A percentile compares a stretch with the other conserved stretches of the same genome.
Evolutionary conservation across 2,113 vertebrate genomes (phyloP).

Genomic region (Bombycilla garrulus): DNA sequence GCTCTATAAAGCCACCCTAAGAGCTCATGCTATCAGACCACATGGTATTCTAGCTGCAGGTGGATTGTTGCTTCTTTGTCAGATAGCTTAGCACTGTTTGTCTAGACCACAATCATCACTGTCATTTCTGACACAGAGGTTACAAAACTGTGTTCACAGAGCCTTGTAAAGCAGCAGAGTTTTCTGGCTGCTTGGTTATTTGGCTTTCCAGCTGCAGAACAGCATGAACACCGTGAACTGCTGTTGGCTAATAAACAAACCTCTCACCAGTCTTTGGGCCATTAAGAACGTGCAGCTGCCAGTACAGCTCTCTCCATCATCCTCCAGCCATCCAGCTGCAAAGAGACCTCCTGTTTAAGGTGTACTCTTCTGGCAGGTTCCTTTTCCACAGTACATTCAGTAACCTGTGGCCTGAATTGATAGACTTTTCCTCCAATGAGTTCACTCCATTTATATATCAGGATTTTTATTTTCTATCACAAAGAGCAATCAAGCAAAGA

Average conservation of each 20-base stretch:
- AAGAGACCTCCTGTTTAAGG: neutral
- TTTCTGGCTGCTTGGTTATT: neutral
- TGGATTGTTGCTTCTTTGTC: neutral
- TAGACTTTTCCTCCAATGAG: neutral
- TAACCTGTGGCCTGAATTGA: neutral
- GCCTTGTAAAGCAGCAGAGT: neutral
- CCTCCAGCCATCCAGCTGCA: neutral
- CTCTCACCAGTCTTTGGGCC: neutral
- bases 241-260: neutral
- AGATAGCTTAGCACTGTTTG: neutral
- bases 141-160: neutral
- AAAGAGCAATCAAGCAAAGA: neutral
- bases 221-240: neutral
- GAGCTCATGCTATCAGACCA: neutral
- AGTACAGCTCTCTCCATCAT: neutral
- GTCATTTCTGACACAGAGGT: neutral
- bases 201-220: neutral
- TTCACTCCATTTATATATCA: neutral
- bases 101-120: neutral
- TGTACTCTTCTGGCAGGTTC: neutral
- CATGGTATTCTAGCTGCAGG: rapidly evolving
- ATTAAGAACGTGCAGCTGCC: neutral
- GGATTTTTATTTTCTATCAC: neutral
- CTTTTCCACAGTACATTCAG: neutral
- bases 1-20: neutral